These are phyloP conservation scores for Enhydra lutris DNA, from an alignment of 2,113 vertebrate species.

Conservation along the genomic window DNA sequence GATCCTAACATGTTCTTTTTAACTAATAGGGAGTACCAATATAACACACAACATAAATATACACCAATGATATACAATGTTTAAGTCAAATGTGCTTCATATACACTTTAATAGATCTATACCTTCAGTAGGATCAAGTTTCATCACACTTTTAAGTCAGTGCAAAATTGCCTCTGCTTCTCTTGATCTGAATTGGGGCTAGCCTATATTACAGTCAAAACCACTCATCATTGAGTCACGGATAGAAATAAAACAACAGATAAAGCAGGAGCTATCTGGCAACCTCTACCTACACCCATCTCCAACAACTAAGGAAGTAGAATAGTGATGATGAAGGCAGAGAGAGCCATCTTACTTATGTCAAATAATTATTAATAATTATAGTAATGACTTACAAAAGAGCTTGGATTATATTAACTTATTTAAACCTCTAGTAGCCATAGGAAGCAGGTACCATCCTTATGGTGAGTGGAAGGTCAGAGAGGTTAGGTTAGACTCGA, in stretches of 20 bases:
- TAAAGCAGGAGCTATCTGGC: neutral
- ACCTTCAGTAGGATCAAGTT: neutral
- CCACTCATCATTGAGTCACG: neutral
- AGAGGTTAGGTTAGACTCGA: neutral
- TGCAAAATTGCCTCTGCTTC: neutral
- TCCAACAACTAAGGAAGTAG: neutral
- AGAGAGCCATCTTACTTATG: neutral
- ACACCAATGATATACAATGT: neutral
- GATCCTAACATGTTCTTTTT: neutral
- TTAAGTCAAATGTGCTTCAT: neutral
- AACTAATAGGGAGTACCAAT: conserved; percentile 15
- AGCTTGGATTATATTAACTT: neutral
- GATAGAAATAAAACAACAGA: neutral
- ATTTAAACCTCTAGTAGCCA: neutral
- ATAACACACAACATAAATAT: neutral
- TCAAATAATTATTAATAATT: conserved; percentile 26
- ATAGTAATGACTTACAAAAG: neutral
- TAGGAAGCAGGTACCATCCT: neutral
- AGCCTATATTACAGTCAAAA: neutral
- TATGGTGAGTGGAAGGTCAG: neutral
- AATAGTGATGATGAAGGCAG: neutral
- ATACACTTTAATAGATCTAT: neutral
- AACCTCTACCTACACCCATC: neutral
- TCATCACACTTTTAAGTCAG: neutral
- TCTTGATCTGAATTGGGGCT: neutral